These are phyloP conservation scores for Zaprionus taronus DNA, from an alignment of 1,140 invertebrate species.

Conservation along the genomic window DNA sequence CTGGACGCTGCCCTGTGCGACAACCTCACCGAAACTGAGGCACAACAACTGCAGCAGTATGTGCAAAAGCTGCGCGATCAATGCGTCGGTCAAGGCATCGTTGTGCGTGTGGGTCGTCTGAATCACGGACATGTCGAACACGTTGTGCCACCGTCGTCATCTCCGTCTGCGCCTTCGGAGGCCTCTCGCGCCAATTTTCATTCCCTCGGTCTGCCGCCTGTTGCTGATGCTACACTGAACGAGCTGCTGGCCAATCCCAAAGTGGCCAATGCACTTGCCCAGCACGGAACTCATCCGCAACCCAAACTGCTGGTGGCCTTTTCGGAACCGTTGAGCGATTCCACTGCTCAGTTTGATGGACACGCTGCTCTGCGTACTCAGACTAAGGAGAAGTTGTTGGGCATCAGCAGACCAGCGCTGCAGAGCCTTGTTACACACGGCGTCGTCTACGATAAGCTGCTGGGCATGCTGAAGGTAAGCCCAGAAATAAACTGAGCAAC, in stretches of 20 bases:
- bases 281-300: constrained; percentile 25
- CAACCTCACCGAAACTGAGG: constrained; percentile 87
- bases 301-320: constrained; percentile 73
- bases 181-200: constrained; percentile 32
- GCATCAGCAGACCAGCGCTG: constrained; percentile 62
- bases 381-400: constrained; percentile 66
- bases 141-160: constrained; percentile 5
- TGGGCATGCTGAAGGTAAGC: constrained; percentile 84
- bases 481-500: not conserved
- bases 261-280: constrained; percentile 52
- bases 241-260: constrained; percentile 62
- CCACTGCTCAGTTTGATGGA: constrained; percentile 46
- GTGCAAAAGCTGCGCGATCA: constrained; percentile 87
- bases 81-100: constrained; percentile 87
- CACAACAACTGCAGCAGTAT: constrained; percentile 87
- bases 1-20: constrained; percentile 88
- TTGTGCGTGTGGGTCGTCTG: constrained; percentile 85
- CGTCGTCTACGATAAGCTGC: constrained; percentile 86
- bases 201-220: constrained; percentile 48
- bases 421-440: constrained; percentile 86
- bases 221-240: constrained; percentile 58
- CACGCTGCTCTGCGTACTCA: constrained; percentile 40
- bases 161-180: constrained; percentile 9
- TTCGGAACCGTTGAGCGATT: constrained; percentile 64
- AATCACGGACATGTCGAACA: constrained; percentile 61